Conservation (phyloP, 2,797 vertebrate species). For the Spatula clypeata region DNA sequence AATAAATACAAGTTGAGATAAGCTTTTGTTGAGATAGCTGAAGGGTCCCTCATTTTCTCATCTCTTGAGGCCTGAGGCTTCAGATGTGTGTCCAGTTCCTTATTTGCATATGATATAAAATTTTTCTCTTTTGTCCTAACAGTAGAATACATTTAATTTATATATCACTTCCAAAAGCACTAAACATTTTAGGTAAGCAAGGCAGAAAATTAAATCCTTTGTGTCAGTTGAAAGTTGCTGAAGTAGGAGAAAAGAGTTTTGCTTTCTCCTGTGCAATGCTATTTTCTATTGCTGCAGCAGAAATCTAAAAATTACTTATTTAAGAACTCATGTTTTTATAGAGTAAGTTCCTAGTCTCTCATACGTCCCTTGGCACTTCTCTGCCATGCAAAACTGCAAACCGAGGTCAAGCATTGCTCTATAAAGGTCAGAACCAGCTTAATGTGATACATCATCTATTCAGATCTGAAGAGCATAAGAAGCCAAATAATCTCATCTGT, state of each 20-base stretch:
- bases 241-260: background rate
- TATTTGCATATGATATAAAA: background rate
- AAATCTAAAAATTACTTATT: background rate
- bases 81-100: background rate
- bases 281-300: background rate
- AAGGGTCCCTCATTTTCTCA: background rate
- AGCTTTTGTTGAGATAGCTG: background rate
- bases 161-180: background rate
- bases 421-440: background rate
- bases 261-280: background rate
- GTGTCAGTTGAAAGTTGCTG: background rate
- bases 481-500: background rate
- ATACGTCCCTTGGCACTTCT: background rate
- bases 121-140: background rate
- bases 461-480: background rate
- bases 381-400: background rate
- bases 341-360: background rate
- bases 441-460: background rate
- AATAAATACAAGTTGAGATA: background rate
- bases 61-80: background rate
- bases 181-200: background rate
- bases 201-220: background rate
- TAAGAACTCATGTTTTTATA: background rate
- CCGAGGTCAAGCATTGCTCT: background rate
- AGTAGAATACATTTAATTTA: background rate